Evolutionary conservation across 2,797 vertebrate species (phyloP), one percentile per base, ranked within the genome.

Genomic region (Alauda arvensis): DNA sequence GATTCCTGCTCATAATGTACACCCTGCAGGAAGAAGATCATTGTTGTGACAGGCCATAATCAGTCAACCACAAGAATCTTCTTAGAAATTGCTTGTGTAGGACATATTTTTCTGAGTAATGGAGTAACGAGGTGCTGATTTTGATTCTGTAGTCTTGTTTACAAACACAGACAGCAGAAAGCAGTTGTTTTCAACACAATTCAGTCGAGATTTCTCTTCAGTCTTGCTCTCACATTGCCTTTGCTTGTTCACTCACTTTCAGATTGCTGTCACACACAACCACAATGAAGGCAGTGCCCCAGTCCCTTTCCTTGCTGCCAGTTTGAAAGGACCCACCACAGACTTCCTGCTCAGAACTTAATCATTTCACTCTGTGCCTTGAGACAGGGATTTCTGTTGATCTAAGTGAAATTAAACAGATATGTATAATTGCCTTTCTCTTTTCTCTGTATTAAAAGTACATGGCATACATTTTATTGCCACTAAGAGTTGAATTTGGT

Each of bases 381-480:
- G 53, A 29, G 57, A 70, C 10, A 1, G 34, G 16, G 20, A 26
- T 70, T 51, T 51, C 37, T 84, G 28, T 68, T 43, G 39, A 75
- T 68, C 7, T 25, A 51, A 33, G 14, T 63, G n/a, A 74, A 19
- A 49, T 34, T 34, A 57, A 85, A 67, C 25, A 63, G 63, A 53
- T 34, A n/a, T 1, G 4, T 9, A 5, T 12, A 60, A 74, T 65
- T 82, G 42, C 17, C 26, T 55, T 85, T 83, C 49, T 66, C 8
- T 77, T 84, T 91, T 43, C 39, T 60, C 57, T 48, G 39, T 53
- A 40, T 37, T 33, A 88, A 74, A 80, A 46, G 5, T 40, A 43
- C 0, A 0, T 51, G 39, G 34, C 31, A 18, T n/a, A 53, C 4
- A 25, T 60, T 18, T 46, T 29, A 26, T 42, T 14, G 6, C 26